Percentiles rank a stretch among this genome's conserved stretches.
Evolutionary conservation across 2,797 vertebrate genomes (phyloP).

Genomic region (Channallabes apus): DNA sequence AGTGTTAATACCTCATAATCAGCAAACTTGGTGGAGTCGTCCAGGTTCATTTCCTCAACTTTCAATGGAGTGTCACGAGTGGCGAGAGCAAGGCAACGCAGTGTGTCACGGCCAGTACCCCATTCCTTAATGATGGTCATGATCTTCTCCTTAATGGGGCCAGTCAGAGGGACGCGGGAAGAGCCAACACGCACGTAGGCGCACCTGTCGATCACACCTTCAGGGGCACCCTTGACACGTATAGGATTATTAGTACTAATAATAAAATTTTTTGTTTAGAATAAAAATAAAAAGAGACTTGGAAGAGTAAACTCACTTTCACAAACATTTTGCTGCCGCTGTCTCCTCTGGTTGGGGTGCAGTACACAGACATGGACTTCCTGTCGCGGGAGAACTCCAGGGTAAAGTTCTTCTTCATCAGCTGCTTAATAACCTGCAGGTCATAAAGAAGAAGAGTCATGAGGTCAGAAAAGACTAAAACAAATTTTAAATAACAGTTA

Average conservation of each 20-base stretch:
- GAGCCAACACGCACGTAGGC: slow-evolving; percentile 89
- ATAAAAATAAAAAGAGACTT: background rate
- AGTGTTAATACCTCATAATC: slow-evolving; percentile 83
- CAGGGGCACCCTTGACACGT: slow-evolving; percentile 82
- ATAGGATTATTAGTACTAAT: background rate
- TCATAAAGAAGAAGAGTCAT: slow-evolving; percentile 12
- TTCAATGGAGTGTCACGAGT: slow-evolving; percentile 87
- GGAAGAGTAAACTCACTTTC: slow-evolving; percentile 72
- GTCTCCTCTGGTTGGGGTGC: slow-evolving; percentile 85
- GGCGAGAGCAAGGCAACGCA: slow-evolving; percentile 91
- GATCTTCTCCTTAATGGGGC: slow-evolving; percentile 84
- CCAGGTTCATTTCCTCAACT: slow-evolving; percentile 86
- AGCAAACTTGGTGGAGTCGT: slow-evolving; percentile 84
- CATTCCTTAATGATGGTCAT: slow-evolving; percentile 86
- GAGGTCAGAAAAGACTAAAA: background rate
- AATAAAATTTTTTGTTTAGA: background rate
- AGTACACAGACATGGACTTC: slow-evolving; percentile 96
- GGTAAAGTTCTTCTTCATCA: slow-evolving; percentile 94
- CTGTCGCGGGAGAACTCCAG: slow-evolving; percentile 96
- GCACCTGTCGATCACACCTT: slow-evolving; percentile 93
- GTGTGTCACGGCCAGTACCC: slow-evolving; percentile 90
- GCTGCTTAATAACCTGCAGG: slow-evolving; percentile 87
- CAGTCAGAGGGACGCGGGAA: slow-evolving; percentile 83
- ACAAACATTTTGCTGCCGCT: slow-evolving; percentile 93
- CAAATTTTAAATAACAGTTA: background rate